A percentile compares a stretch with the other conserved stretches of the same genome.
Conservation (phyloP, 2,888 invertebrate genomes). For the Drosophila quinaria region DNA sequence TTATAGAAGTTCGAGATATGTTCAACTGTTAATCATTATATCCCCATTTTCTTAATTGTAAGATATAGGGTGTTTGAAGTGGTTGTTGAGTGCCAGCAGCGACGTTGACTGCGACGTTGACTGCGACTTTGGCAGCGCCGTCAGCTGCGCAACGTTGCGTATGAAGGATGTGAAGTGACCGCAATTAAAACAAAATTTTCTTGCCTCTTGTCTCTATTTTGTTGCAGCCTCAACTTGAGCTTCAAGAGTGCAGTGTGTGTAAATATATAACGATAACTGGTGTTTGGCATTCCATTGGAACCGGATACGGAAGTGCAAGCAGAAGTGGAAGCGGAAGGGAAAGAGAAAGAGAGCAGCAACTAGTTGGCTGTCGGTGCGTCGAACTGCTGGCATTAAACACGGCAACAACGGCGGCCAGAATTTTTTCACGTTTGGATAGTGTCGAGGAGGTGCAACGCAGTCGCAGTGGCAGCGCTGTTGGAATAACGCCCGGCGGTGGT, state of each 20-base stretch:
- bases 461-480: slow-evolving; percentile 83
- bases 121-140: slow-evolving; percentile 4
- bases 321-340: background rate
- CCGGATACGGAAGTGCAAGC: background rate
- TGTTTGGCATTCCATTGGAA: slow-evolving; percentile 2
- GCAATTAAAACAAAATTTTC: slow-evolving; percentile 62
- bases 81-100: slow-evolving; percentile 24
- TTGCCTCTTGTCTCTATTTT: slow-evolving; percentile 9
- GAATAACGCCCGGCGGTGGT: slow-evolving; percentile 70
- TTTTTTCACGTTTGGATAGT: slow-evolving; percentile 85
- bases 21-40: too few species aligned
- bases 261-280: slow-evolving; percentile 15
- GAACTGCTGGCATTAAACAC: slow-evolving; percentile 60
- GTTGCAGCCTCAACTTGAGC: slow-evolving; percentile 32
- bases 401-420: slow-evolving; percentile 84
- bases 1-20: too few species aligned
- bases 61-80: slow-evolving; percentile 25
- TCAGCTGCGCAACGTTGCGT: slow-evolving; percentile 46
- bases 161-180: slow-evolving; percentile 65
- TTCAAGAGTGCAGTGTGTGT: slow-evolving; percentile 2
- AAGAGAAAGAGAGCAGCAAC: slow-evolving; percentile 8
- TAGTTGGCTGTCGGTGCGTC: slow-evolving; percentile 40
- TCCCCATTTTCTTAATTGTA: background rate
- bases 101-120: background rate
- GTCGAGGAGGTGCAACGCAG: slow-evolving; percentile 84